A percentile compares a stretch with the other conserved stretches of the same genome.
These are phyloP conservation scores for Cataglyphis cursor DNA, from an alignment of 2,888 invertebrate genomes.

Conservation along the genomic window DNA sequence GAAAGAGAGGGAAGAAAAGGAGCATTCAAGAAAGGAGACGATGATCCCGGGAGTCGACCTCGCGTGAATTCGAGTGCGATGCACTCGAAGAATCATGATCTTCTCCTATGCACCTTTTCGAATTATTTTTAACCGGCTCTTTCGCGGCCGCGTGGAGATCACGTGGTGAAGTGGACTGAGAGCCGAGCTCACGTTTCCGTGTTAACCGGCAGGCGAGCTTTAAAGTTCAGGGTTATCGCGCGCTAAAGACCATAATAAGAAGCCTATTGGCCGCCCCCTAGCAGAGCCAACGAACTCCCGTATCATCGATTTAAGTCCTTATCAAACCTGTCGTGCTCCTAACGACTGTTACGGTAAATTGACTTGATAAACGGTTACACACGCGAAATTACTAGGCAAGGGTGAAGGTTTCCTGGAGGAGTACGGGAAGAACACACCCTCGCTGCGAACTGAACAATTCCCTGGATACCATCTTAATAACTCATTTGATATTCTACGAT, in stretches of 20 bases:
- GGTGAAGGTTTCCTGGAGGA: slow-evolving; percentile 1
- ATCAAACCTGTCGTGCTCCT: slow-evolving; percentile 57
- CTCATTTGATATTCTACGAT: slow-evolving; percentile 46
- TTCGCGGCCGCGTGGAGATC: slow-evolving; percentile 12
- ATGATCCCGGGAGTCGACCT: slow-evolving; percentile 46
- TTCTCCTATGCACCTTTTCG: slow-evolving; percentile 52
- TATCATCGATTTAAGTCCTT: slow-evolving; percentile 61
- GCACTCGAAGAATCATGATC: slow-evolving; percentile 19
- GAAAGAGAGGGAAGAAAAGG: background rate
- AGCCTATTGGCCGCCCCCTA: slow-evolving; percentile 26
- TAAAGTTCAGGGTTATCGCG: slow-evolving; percentile 72
- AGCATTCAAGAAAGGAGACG: background rate
- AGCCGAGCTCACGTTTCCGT: slow-evolving; percentile 59
- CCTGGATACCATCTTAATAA: slow-evolving; percentile 30
- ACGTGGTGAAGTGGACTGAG: slow-evolving; percentile 34
- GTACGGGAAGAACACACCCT: background rate
- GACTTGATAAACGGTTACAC: slow-evolving; percentile 49
- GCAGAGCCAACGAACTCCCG: slow-evolving; percentile 61
- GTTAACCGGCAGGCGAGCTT: slow-evolving; percentile 53
- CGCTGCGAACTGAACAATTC: slow-evolving; percentile 38
- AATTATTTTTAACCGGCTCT: slow-evolving; percentile 65
- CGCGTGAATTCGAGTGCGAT: slow-evolving; percentile 22
- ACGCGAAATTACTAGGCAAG: slow-evolving; percentile 34
- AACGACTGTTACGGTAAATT: slow-evolving; percentile 52
- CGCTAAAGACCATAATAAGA: slow-evolving; percentile 68